Conservation (phyloP, 2,113 vertebrate species). For the Aepyceros melampus region DNA sequence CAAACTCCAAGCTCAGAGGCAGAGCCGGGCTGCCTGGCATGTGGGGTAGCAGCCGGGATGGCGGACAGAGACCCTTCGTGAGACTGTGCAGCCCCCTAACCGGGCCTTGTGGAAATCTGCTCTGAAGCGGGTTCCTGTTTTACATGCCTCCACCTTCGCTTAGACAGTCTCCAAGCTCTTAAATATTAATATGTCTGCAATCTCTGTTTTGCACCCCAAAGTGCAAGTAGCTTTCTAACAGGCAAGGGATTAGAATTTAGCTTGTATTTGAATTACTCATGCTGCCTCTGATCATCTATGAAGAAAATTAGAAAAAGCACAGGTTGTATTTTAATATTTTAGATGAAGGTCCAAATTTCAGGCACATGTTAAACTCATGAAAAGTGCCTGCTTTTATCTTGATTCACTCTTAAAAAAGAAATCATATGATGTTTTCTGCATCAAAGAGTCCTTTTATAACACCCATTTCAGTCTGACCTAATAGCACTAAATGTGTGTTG, state of each 20-base stretch:
- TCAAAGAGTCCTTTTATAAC: constrained; percentile 29
- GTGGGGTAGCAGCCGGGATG: not conserved
- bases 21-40: not conserved
- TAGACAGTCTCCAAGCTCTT: not conserved
- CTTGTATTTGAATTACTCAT: constrained; percentile 3
- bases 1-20: not conserved
- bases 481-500: not conserved
- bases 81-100: not conserved
- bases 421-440: constrained; percentile 20
- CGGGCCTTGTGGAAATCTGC: not conserved
- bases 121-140: not conserved
- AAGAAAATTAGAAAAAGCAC: constrained; percentile 26
- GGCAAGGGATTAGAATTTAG: constrained; percentile 33
- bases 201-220: constrained; percentile 48
- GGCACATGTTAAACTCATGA: constrained; percentile 28
- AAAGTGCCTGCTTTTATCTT: constrained; percentile 46
- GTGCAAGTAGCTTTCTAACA: constrained; percentile 33
- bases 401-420: constrained; percentile 42
- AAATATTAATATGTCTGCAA: constrained; percentile 57
- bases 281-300: constrained; percentile 38
- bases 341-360: constrained; percentile 44
- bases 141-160: not conserved
- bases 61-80: not conserved
- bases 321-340: constrained; percentile 56
- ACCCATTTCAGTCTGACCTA: constrained; percentile 7